phyloP scores from a whole-genome alignment of 2,113 vertebrate genomes.

The Neoarius graeffei region DNA sequence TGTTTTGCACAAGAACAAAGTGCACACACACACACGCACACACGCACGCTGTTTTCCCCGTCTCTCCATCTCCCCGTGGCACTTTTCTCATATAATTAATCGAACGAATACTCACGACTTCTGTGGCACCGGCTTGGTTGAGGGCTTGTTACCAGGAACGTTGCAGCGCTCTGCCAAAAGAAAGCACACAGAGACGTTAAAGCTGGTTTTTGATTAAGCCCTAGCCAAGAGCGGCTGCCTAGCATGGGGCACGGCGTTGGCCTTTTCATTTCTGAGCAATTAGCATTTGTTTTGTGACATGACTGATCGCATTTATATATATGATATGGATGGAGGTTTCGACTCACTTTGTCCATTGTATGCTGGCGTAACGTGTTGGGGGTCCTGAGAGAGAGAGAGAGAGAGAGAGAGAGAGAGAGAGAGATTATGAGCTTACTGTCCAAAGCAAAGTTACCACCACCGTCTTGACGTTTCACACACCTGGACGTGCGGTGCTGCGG shows the following conservation, averaged over 20 bases:
- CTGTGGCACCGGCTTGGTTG: slow-evolving; percentile 86
- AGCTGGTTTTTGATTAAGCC: slow-evolving; percentile 62
- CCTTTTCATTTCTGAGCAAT: background rate
- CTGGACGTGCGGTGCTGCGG: slow-evolving; percentile 19
- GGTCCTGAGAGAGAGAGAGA: slow-evolving; percentile 74
- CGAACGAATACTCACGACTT: slow-evolving; percentile 86
- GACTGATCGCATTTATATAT: slow-evolving; percentile 29
- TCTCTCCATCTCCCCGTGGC: slow-evolving; percentile 14
- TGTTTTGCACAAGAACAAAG: slow-evolving; percentile 42
- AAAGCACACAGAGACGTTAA: slow-evolving; percentile 58
- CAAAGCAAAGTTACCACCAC: background rate
- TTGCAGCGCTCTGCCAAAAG: slow-evolving; percentile 89
- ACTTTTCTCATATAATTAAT: slow-evolving; percentile 46
- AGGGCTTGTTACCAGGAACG: slow-evolving; percentile 84
- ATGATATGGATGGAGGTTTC: background rate
- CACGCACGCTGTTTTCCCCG: background rate
- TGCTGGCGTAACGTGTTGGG: slow-evolving; percentile 66
- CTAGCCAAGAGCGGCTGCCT: slow-evolving; percentile 61
- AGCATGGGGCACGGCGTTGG: slow-evolving; percentile 56
- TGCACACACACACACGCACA: background rate
- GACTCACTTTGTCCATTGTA: slow-evolving; percentile 85
- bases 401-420: slow-evolving; percentile 36
- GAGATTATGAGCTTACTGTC: background rate
- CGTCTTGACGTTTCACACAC: slow-evolving; percentile 2
- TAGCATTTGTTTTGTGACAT: slow-evolving; percentile 47